phyloP scores from a whole-genome alignment of 1,140 invertebrate genomes.

The Hirudo medicinalis region DNA sequence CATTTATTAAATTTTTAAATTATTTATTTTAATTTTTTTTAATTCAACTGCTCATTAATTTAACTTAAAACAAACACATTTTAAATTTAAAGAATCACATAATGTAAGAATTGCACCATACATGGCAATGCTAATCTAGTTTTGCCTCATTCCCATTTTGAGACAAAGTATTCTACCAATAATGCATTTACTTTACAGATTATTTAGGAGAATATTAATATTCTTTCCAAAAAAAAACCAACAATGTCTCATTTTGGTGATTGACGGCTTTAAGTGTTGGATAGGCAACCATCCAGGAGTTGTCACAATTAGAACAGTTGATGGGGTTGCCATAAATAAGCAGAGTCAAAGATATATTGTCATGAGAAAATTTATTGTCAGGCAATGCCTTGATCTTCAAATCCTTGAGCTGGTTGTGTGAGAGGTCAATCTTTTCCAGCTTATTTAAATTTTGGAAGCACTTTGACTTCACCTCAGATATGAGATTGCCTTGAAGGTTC shows the following conservation, averaged over 20 bases:
- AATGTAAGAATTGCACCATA: too few relatives aligned
- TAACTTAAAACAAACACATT: too few relatives aligned
- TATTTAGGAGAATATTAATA: not conserved
- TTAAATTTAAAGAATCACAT: too few relatives aligned
- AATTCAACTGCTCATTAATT: too few relatives aligned
- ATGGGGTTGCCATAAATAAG: not conserved
- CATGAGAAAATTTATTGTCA: not conserved
- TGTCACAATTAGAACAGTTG: conserved; percentile 10
- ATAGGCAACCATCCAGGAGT: not conserved
- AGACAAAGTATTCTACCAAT: not conserved
- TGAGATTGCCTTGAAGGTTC: not conserved
- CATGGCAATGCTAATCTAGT: not conserved
- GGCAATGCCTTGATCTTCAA: conserved; percentile 3
- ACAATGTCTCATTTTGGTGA: not conserved
- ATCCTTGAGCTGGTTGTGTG: conserved; percentile 5
- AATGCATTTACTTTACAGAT: not conserved
- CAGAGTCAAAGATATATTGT: not conserved
- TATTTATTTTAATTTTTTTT: too few relatives aligned
- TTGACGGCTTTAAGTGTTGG: not conserved
- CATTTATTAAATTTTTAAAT: too few relatives aligned
- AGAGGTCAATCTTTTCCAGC: conserved; percentile 2
- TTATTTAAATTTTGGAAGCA: not conserved
- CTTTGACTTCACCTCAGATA: not conserved
- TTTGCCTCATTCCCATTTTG: not conserved
- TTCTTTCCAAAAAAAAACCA: not conserved